Evolutionary conservation across 2,113 vertebrate genomes (phyloP), one percentile per base, ranked within the genome.

Genomic region (Festucalex cinctus): DNA sequence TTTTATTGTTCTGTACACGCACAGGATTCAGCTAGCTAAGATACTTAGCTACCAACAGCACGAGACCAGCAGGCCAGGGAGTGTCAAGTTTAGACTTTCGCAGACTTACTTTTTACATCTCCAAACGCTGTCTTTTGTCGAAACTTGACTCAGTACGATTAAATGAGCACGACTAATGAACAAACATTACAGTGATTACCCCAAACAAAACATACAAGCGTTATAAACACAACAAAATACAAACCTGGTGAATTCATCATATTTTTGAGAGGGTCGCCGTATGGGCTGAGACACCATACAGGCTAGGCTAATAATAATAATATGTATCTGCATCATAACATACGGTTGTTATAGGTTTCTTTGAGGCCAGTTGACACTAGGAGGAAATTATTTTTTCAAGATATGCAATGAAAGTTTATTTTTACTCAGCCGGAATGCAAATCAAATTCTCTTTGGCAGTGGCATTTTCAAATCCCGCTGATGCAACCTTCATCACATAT

Each of bases 31-130:
- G 76, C 80, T 80, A 83, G 76, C 80, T 82, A 84, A 87, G 77
- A 78, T 82, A 79, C 81, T 86, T 88, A 87, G 85, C 86, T 83
- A 88, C 72, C 63, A 75, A 76, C 79, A 77, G 70, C 75, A 85
- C 81, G 43, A 76, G 66, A 80, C 68, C 74, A 76, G 72, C 70
- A 77, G 82, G 83, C 69, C 66, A 67, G 69, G 51, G 17, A 35
- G 62, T 48, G 46, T 20, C 20, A 49, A 49, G 48, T 49, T 49
- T n/a, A 20, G 46, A 73, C 37, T 75, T 66, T 69, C 41, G 71
- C 66, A 82, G 81, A 82, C 65, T 19, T n/a, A 46, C 24, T 22
- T 57, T 56, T 51, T 56, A 64, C 39, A 57, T 20, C 37, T 54
- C 76, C 67, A 84, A 83, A 88, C 84, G 85, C 81, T 80, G 41